Percentiles rank a stretch among this genome's conserved stretches.
Conservation (phyloP, 2,113 vertebrate genomes). For the Oriolus oriolus region DNA sequence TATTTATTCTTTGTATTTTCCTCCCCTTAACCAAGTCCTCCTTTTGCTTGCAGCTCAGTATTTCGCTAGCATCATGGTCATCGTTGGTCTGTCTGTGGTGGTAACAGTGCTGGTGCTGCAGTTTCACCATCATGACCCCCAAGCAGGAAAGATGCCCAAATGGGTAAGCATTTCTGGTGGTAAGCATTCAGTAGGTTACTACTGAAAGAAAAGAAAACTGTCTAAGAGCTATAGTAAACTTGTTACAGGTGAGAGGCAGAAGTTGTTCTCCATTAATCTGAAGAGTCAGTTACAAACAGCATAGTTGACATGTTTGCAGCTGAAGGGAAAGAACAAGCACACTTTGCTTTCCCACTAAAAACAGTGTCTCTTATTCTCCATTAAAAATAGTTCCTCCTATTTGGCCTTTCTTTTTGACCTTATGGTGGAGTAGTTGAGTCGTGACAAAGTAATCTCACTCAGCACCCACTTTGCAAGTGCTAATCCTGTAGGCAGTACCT, state of each 20-base stretch:
- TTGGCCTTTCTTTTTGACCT: not conserved
- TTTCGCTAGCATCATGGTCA: constrained; percentile 91
- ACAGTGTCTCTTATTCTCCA: not conserved
- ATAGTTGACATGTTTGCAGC: not conserved
- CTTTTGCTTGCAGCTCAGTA: constrained; percentile 79
- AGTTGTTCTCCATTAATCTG: not conserved
- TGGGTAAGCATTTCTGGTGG: constrained; percentile 73
- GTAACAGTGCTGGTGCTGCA: constrained; percentile 89
- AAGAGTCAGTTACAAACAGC: not conserved
- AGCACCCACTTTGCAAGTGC: not conserved
- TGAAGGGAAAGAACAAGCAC: not conserved
- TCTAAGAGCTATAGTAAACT: not conserved
- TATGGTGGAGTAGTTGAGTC: not conserved
- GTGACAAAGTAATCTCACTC: not conserved
- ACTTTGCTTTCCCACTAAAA: not conserved
- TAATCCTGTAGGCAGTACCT: not conserved
- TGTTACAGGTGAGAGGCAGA: not conserved
- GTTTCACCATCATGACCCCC: constrained; percentile 88
- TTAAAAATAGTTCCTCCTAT: not conserved
- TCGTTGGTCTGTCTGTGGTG: constrained; percentile 86
- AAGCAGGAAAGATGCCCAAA: constrained; percentile 88
- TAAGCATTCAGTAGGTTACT: not conserved
- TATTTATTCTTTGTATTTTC: not conserved
- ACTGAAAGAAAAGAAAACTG: not conserved
- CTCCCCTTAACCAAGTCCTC: not conserved